A percentile compares a stretch with the other conserved stretches of the same genome.
Conservation (phyloP, 2,797 vertebrate species). For the Cyprinodon diabolis region DNA sequence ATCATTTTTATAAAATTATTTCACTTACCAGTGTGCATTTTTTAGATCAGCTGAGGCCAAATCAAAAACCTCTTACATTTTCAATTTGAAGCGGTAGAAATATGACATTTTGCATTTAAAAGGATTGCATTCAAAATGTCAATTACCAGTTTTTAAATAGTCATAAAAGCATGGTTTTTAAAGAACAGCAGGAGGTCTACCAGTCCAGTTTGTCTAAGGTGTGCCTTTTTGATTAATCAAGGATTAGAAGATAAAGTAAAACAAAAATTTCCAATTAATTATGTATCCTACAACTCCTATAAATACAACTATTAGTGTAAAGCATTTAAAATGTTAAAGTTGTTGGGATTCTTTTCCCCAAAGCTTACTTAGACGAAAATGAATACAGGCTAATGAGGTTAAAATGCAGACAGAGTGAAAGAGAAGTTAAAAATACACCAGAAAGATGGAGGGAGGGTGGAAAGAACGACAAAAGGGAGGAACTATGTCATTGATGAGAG, state of each 20-base stretch:
- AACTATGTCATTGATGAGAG: conserved; percentile 41
- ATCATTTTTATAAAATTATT: not conserved
- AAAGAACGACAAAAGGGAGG: conserved; percentile 3
- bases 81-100: not conserved
- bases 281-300: conserved; percentile 17
- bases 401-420: conserved; percentile 7
- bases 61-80: no score
- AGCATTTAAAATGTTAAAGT: conserved; percentile 50
- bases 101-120: not conserved
- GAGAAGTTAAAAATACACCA: not conserved
- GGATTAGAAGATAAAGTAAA: not conserved
- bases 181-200: not conserved
- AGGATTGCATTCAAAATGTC: not conserved
- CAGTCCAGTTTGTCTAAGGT: not conserved
- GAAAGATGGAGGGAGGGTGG: conserved; percentile 1
- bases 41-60: no score
- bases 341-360: conserved; percentile 27
- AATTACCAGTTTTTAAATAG: not conserved
- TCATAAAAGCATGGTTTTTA: not conserved
- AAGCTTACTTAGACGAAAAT: conserved; percentile 30
- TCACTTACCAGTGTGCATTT: not conserved
- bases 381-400: conserved; percentile 6
- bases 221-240: not conserved
- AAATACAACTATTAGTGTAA: conserved; percentile 32
- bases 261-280: not conserved